These are phyloP conservation scores for Onchidella celtica DNA, from an alignment of 2,888 invertebrate genomes.

Conservation along the genomic window DNA sequence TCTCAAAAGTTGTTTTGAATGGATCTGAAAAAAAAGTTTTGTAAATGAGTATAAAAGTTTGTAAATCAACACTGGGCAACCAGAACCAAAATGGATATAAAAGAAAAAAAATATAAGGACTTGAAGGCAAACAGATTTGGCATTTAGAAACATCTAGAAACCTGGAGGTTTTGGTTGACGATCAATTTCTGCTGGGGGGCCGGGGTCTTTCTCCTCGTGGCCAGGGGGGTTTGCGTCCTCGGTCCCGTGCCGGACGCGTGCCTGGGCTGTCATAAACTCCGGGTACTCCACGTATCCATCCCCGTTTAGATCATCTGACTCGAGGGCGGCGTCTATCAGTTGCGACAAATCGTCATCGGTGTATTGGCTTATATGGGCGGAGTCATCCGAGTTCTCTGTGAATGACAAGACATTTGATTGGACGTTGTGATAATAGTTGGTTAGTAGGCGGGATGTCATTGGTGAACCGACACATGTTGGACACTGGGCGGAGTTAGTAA, in stretches of 20 bases:
- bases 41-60: too few relatives aligned
- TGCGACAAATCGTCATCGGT: constrained; percentile 54
- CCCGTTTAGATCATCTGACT: constrained; percentile 69
- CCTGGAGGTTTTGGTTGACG: background rate
- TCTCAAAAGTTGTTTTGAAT: too few relatives aligned
- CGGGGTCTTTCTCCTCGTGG: constrained; percentile 6
- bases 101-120: too few relatives aligned
- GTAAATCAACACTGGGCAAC: too few relatives aligned
- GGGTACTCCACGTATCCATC: constrained; percentile 75
- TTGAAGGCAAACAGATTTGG: too few relatives aligned
- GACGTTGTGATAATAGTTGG: too few relatives aligned
- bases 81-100: too few relatives aligned
- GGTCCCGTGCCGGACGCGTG: constrained; percentile 25
- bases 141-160: too few relatives aligned
- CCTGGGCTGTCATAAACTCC: constrained; percentile 72
- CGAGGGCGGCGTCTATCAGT: constrained; percentile 67
- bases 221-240: background rate
- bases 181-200: background rate
- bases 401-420: background rate
- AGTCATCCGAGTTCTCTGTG: background rate
- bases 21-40: too few relatives aligned
- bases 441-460: too few relatives aligned
- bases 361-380: background rate
- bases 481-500: constrained; percentile 4
- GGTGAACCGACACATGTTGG: background rate